Evolutionary conservation across 2,113 vertebrate species (phyloP).

Genomic region (Heloderma charlesbogerti): DNA sequence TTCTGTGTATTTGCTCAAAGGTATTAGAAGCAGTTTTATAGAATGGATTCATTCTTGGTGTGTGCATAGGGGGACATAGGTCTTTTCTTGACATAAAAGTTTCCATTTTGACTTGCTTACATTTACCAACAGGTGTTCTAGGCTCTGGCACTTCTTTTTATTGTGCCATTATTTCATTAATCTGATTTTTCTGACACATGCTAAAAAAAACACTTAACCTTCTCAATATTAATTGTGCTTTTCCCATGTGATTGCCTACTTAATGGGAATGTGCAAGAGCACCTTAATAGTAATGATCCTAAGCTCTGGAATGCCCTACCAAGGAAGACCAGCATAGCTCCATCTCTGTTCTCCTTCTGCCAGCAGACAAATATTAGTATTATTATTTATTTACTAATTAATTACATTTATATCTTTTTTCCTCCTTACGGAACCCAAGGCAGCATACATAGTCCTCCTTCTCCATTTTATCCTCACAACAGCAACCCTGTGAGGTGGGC

Average conservation of each 20-base stretch:
- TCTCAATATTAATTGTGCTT: slow-evolving; percentile 34
- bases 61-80: neutral
- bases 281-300: too few species aligned
- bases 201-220: neutral
- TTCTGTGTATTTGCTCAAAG: slow-evolving; percentile 49
- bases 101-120: slow-evolving; percentile 58
- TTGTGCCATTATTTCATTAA: slow-evolving; percentile 33
- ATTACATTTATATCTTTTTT: too few species aligned
- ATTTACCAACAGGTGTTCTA: slow-evolving; percentile 17
- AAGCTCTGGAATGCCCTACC: too few species aligned
- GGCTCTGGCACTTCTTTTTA: slow-evolving; percentile 22
- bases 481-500: too few species aligned
- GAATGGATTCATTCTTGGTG: slow-evolving; percentile 19
- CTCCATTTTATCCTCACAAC: too few species aligned
- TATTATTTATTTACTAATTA: too few species aligned
- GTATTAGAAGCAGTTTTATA: slow-evolving; percentile 44
- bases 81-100: slow-evolving; percentile 50
- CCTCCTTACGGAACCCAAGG: too few species aligned
- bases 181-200: slow-evolving; percentile 1
- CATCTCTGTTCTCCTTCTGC: too few species aligned
- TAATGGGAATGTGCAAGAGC: too few species aligned
- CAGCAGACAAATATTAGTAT: too few species aligned
- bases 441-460: too few species aligned
- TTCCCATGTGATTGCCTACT: neutral
- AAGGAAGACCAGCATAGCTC: too few species aligned